phyloP scores from a whole-genome alignment of 1,140 invertebrate genomes.

The Aphis gossypii region DNA sequence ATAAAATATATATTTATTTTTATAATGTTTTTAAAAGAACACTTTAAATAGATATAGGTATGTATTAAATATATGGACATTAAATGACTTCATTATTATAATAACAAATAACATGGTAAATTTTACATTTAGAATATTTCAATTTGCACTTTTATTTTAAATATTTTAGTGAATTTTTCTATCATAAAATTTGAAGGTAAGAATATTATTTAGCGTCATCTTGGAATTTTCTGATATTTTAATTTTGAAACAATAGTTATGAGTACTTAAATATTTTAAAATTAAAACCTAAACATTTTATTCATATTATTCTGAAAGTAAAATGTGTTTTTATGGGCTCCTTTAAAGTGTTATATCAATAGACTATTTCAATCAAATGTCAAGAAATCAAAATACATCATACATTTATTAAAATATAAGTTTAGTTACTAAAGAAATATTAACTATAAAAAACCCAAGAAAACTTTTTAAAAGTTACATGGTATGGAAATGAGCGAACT shows the following conservation, averaged over 20 bases:
- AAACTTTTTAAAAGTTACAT: background rate
- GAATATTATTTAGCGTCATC: too few relatives aligned
- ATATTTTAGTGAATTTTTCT: background rate
- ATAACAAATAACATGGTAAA: background rate
- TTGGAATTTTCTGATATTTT: too few relatives aligned
- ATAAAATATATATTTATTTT: background rate
- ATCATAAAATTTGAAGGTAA: background rate
- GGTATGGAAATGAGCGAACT: too few relatives aligned
- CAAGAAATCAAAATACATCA: background rate
- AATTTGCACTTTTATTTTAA: background rate
- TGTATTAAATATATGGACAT: too few relatives aligned
- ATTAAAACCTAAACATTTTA: background rate
- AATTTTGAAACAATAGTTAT: too few relatives aligned
- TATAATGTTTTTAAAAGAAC: background rate
- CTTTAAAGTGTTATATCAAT: background rate
- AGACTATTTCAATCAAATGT: background rate
- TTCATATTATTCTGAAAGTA: background rate
- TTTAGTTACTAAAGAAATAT: background rate
- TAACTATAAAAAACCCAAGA: too few relatives aligned
- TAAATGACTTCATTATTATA: too few relatives aligned
- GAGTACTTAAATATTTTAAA: too few relatives aligned
- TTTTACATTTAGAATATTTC: background rate
- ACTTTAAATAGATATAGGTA: too few relatives aligned
- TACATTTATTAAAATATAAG: background rate
- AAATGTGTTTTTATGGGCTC: background rate